Base-by-base conservation (phyloP, 2,113 vertebrate genomes). In the Gymnobelideus leadbeateri region DNA sequence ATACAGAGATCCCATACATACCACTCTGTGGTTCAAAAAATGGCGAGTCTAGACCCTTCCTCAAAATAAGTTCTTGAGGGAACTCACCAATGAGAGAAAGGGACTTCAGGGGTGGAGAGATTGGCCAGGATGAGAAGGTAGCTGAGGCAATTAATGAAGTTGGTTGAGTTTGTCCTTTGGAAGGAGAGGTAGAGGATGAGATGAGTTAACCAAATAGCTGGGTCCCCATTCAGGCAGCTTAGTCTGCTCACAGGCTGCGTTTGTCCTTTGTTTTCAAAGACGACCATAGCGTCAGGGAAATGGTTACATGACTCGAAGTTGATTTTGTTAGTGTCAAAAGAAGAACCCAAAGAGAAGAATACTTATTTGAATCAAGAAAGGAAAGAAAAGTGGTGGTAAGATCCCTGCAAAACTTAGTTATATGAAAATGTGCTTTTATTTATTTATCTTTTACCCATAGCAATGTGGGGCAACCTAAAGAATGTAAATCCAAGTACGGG, bases 381-480 rank as follows among this genome's bases (percentile, higher is more conserved):
- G n/a, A 43, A 77, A 21, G n/a, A 84, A 21, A 84, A 84, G 19
- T 43, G 19, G n/a, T 43, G 0, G 0, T 84, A 84, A 84, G n/a
- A 84, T 43, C 68, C n/a, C 68, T 43, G 68, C 68, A 84, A 23
- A 84, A 43, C 1, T 43, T 84, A 84, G 68, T 5, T 8, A 84
- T 23, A 23, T 8, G 68, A 84, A 84, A 84, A 84, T 43, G n/a
- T 84, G 68, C 68, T 23, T 84, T 43, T 84, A 21, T 21, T n/a
- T n/a, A 77, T n/a, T 84, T 84, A 43, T 43, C 31, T 84, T 23
- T 92, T 90, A 55, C 89, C 84, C 57, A 89, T 89, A 16, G 4
- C 61, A 37, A 26, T 50, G 47, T 68, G 61, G 53, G 49, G 68
- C 91, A 94, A 93, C 95, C 94, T 94, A 57, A 92, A 96, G 94